Percentiles rank a stretch among this genome's conserved stretches.
phyloP scores from a whole-genome alignment of 2,113 vertebrate genomes.

The Misgurnus anguillicaudatus region DNA sequence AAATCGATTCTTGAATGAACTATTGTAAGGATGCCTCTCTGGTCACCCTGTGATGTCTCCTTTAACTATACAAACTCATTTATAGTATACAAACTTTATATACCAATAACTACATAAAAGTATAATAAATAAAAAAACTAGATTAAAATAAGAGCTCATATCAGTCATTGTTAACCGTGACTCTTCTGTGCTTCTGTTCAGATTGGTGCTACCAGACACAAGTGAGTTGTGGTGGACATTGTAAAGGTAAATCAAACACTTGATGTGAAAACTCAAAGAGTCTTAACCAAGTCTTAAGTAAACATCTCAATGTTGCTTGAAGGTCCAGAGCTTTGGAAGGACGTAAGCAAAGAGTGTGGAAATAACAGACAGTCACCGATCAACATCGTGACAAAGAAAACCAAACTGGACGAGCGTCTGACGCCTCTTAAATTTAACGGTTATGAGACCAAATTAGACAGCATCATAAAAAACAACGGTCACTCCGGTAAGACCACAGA shows the following conservation, averaged over 20 bases:
- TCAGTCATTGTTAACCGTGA: too few relatives aligned
- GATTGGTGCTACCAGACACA: conserved; percentile 78
- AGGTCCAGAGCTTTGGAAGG: conserved; percentile 70
- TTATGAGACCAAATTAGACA: conserved; percentile 67
- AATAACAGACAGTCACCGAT: conserved; percentile 71
- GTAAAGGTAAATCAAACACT: conserved; percentile 65
- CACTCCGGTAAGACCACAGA: conserved; percentile 68
- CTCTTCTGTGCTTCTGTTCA: conserved; percentile 6
- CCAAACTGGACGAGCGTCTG: conserved; percentile 62
- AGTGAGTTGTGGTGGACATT: conserved; percentile 63
- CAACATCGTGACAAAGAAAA: conserved; percentile 75
- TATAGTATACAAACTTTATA: too few relatives aligned
- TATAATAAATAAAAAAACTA: too few relatives aligned
- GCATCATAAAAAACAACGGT: conserved; percentile 71
- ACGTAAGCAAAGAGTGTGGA: conserved; percentile 53
- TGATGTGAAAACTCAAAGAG: neutral
- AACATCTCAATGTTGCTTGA: neutral
- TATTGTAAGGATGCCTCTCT: too few relatives aligned
- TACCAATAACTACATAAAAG: neutral
- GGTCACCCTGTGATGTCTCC: too few relatives aligned
- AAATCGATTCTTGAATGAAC: too few relatives aligned
- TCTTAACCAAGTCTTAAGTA: neutral
- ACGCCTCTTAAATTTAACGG: conserved; percentile 64
- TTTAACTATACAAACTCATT: too few relatives aligned
- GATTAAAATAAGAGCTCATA: too few relatives aligned